Evolutionary conservation across 2,888 invertebrate genomes (phyloP).

Genomic region (Drosophila limbata): DNA sequence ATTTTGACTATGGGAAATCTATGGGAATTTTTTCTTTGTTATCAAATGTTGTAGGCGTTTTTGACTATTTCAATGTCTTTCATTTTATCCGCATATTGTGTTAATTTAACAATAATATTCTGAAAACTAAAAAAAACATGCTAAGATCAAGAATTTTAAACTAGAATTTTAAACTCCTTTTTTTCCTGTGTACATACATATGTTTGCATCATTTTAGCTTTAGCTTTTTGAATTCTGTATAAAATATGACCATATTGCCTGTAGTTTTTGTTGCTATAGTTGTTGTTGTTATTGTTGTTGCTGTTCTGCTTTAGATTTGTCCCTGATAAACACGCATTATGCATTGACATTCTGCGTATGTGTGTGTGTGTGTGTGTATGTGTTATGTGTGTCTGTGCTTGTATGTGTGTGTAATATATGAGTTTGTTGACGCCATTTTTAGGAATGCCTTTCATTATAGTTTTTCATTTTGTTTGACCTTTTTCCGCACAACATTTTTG

Average conservation of each 20-base stretch:
- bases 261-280: constrained; percentile 27
- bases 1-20: too few species aligned
- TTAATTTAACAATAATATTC: too few species aligned
- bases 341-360: constrained; percentile 28
- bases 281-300: constrained; percentile 27
- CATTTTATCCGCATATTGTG: too few species aligned
- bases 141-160: too few species aligned
- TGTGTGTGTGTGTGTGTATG: constrained; percentile 1
- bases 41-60: too few species aligned
- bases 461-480: constrained; percentile 55
- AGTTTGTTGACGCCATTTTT: constrained; percentile 67
- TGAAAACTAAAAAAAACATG: too few species aligned
- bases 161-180: too few species aligned
- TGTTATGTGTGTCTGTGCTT: not conserved
- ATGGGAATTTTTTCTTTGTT: too few species aligned
- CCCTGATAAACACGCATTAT: constrained; percentile 73
- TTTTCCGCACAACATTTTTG: constrained; percentile 25
- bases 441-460: constrained; percentile 52
- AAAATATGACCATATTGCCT: constrained; percentile 50
- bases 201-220: constrained; percentile 39
- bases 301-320: constrained; percentile 55
- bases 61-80: too few species aligned
- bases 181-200: not conserved
- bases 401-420: constrained; percentile 45
- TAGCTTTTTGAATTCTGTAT: constrained; percentile 46